Conservation (phyloP, 2,888 invertebrate genomes). For the Amorpha juglandis region DNA sequence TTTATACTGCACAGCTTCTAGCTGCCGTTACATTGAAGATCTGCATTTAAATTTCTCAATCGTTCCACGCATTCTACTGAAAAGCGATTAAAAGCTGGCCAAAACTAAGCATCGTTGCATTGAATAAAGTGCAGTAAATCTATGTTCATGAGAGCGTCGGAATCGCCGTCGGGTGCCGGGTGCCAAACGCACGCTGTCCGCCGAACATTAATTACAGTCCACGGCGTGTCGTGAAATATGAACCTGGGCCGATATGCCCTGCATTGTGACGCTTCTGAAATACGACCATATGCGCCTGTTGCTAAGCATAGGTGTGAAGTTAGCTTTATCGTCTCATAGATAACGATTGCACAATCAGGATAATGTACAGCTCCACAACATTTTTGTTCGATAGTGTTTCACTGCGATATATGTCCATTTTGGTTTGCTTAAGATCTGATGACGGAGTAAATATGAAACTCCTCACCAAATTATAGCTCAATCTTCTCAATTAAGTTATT, state of each 20-base stretch:
- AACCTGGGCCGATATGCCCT: constrained; percentile 63
- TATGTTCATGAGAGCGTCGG: neutral
- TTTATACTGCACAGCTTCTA: too few species aligned
- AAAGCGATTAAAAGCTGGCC: neutral
- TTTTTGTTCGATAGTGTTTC: too few species aligned
- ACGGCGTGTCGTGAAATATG: constrained; percentile 70
- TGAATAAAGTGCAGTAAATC: constrained; percentile 13
- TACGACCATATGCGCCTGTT: constrained; percentile 56
- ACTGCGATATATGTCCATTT: too few species aligned
- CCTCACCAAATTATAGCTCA: too few species aligned
- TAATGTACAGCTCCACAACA: too few species aligned
- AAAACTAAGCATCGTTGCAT: neutral
- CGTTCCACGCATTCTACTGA: neutral
- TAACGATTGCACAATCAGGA: too few species aligned
- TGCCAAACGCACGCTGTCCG: constrained; percentile 57
- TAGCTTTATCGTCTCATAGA: too few species aligned
- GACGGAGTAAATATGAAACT: too few species aligned
- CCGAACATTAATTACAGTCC: constrained; percentile 65
- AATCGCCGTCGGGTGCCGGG: neutral
- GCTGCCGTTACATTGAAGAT: too few species aligned
- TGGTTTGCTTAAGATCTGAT: too few species aligned
- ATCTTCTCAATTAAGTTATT: too few species aligned
- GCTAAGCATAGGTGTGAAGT: neutral
- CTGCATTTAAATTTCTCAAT: too few species aligned
- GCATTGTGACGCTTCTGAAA: constrained; percentile 67